Evolutionary conservation across 2,797 vertebrate genomes (phyloP).

Genomic region (Rhynchonycteris naso): DNA sequence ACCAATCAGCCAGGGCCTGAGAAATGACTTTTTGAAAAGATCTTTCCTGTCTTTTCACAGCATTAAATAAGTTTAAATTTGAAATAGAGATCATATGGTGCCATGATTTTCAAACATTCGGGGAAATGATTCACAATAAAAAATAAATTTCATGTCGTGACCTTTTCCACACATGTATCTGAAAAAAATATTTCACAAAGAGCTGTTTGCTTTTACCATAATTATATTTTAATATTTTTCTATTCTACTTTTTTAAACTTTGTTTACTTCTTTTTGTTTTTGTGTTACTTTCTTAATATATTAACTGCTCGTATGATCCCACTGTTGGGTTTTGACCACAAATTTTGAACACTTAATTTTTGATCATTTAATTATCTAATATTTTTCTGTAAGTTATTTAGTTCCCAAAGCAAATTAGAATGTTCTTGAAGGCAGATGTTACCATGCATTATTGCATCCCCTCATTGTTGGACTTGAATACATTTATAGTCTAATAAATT

Average conservation of each 20-base stretch:
- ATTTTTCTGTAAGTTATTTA: background rate
- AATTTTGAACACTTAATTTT: background rate
- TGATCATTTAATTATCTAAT: background rate
- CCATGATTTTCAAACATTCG: background rate
- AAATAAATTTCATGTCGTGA: conserved; percentile 16
- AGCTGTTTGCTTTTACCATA: background rate
- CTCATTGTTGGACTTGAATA: background rate
- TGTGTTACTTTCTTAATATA: background rate
- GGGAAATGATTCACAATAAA: conserved; percentile 9
- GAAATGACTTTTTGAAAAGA: conserved; percentile 8
- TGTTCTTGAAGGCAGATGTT: background rate
- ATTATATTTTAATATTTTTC: background rate
- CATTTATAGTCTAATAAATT: background rate
- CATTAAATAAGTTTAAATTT: conserved; percentile 33
- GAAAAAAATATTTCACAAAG: background rate
- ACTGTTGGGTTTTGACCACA: background rate
- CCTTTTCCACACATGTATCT: conserved; percentile 18
- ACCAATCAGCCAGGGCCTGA: too few relatives aligned
- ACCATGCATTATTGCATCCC: background rate
- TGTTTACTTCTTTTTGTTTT: background rate
- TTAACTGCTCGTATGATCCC: background rate
- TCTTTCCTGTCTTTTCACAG: background rate
- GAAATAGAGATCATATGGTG: conserved; percentile 17
- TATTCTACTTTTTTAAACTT: background rate
- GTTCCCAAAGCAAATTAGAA: background rate